These are phyloP conservation scores for Leptopilina myrica DNA, from an alignment of 2,888 invertebrate species.

Conservation along the genomic window DNA sequence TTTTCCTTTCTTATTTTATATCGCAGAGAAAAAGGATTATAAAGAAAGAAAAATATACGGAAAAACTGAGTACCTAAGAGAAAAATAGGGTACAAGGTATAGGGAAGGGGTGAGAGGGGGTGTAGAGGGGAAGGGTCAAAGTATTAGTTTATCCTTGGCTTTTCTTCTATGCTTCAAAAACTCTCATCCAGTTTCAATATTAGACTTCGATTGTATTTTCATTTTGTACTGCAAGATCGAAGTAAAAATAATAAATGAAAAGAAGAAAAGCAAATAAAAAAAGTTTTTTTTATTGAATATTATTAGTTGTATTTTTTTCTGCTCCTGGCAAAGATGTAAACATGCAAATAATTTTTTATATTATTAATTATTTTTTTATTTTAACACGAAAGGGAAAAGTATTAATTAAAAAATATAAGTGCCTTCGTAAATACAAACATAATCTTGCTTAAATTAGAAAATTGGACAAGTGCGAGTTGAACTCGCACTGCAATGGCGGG, in stretches of 20 bases:
- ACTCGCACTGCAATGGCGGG: too few species aligned
- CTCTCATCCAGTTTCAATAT: conserved; percentile 25
- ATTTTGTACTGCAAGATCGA: conserved; percentile 5
- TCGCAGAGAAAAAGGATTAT: background rate
- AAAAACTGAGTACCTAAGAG: background rate
- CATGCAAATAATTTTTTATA: too few species aligned
- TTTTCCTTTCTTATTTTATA: background rate
- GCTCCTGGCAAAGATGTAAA: background rate
- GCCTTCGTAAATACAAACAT: too few species aligned
- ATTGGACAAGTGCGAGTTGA: too few species aligned
- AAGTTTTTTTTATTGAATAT: conserved; percentile 1
- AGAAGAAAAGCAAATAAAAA: background rate
- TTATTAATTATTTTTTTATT: too few species aligned
- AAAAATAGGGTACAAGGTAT: background rate
- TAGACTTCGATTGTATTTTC: conserved; percentile 26
- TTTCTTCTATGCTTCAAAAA: background rate
- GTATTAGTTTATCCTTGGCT: conserved; percentile 17
- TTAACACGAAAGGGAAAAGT: too few species aligned
- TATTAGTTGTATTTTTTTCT: background rate
- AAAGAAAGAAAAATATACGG: background rate
- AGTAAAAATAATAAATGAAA: background rate
- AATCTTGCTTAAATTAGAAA: too few species aligned
- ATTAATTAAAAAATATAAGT: too few species aligned
- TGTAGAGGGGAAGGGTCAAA: background rate
- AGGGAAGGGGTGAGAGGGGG: too few species aligned